Conservation (phyloP, 2,113 vertebrate genomes). For the Callorhinus ursinus region DNA sequence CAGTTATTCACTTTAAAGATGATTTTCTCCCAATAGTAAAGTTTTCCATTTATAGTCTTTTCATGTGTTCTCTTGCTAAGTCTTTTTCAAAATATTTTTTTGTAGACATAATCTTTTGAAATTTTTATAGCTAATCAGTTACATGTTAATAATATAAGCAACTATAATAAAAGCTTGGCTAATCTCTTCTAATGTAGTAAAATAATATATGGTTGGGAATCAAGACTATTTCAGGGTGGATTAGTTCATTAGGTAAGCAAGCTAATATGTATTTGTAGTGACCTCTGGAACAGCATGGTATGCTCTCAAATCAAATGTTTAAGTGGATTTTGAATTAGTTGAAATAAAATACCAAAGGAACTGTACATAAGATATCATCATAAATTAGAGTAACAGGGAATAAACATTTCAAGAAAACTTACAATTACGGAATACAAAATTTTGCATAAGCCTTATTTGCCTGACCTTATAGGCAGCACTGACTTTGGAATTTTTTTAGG, state of each 20-base stretch:
- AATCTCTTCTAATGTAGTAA: background rate
- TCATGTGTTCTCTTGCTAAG: background rate
- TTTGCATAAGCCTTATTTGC: background rate
- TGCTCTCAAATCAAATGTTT: background rate
- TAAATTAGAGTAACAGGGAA: background rate
- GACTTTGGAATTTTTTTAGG: background rate
- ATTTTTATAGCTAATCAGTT: background rate
- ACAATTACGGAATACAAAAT: background rate
- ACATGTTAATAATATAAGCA: background rate
- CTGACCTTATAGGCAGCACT: background rate
- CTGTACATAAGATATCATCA: background rate
- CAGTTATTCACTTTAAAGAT: background rate
- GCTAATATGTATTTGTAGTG: background rate
- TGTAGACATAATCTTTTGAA: background rate
- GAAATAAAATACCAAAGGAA: background rate
- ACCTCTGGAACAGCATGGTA: background rate
- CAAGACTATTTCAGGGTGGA: background rate
- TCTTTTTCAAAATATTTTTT: constrained; percentile 18
- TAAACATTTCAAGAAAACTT: background rate
- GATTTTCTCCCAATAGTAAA: background rate
- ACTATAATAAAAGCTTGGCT: background rate
- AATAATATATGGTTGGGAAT: background rate
- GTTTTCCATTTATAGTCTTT: background rate
- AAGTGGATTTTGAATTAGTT: background rate
- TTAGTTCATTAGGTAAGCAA: background rate